These are phyloP conservation scores for Chaetodon trifasciatus DNA, from an alignment of 2,797 vertebrate species.

Conservation along the genomic window DNA sequence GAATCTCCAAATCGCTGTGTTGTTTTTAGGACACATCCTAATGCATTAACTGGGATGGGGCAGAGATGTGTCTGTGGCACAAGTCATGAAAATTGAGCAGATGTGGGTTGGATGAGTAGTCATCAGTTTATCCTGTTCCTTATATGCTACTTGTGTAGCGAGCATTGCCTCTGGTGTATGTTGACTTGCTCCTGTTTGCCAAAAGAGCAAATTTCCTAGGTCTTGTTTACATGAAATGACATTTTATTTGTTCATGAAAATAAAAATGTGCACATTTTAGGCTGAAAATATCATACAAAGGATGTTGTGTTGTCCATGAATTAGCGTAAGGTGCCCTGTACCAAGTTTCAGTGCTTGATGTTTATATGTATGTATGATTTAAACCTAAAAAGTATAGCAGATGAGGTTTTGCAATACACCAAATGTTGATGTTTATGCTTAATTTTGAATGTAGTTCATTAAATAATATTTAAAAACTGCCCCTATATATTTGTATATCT, in stretches of 20 bases:
- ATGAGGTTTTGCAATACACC: background rate
- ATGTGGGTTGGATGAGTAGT: conserved; percentile 39
- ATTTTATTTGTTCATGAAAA: conserved; percentile 11
- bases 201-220: background rate
- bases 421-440: background rate
- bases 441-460: background rate
- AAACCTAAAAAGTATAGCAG: background rate
- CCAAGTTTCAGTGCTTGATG: background rate
- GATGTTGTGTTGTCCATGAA: background rate
- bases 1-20: background rate
- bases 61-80: conserved; percentile 34
- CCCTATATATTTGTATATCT: background rate
- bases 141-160: conserved; percentile 15
- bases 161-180: conserved; percentile 1
- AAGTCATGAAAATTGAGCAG: conserved; percentile 41
- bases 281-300: background rate
- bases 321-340: background rate
- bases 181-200: background rate
- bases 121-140: conserved; percentile 48
- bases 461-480: background rate
- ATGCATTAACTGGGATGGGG: conserved; percentile 28
- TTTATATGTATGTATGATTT: background rate
- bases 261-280: background rate
- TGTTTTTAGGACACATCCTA: conserved; percentile 51
- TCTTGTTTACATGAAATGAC: background rate